These are phyloP conservation scores for Philonicus albiceps DNA, from an alignment of 2,888 invertebrate species.

Conservation along the genomic window DNA sequence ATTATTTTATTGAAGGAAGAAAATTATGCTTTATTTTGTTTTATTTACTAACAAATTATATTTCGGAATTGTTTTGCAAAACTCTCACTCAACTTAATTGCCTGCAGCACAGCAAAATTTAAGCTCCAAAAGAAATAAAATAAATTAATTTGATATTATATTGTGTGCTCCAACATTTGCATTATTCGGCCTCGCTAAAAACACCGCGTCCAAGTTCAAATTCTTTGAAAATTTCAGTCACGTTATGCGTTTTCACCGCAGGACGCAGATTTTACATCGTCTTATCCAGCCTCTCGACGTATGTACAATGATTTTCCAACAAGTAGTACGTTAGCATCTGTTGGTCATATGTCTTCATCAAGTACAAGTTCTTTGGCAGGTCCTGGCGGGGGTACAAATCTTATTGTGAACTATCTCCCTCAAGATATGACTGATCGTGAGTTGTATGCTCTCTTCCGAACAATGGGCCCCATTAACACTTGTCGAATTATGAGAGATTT, in stretches of 20 bases:
- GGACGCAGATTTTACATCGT: slow-evolving; percentile 64
- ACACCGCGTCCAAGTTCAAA: slow-evolving; percentile 57
- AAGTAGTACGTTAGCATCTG: slow-evolving; percentile 57
- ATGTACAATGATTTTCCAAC: slow-evolving; percentile 62
- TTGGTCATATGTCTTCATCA: slow-evolving; percentile 57
- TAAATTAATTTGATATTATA: background rate
- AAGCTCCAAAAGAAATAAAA: background rate
- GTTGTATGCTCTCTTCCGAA: slow-evolving; percentile 85
- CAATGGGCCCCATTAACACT: slow-evolving; percentile 87
- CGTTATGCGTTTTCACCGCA: slow-evolving; percentile 65
- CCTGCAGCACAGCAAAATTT: background rate
- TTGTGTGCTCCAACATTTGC: slow-evolving; percentile 2
- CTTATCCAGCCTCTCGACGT: slow-evolving; percentile 62
- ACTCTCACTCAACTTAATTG: background rate
- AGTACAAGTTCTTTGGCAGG: slow-evolving; percentile 58
- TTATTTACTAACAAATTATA: background rate
- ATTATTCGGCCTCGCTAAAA: slow-evolving; percentile 19
- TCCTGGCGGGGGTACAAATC: slow-evolving; percentile 70
- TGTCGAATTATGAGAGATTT: slow-evolving; percentile 92
- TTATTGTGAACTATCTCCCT: slow-evolving; percentile 95
- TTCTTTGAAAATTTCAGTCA: slow-evolving; percentile 63
- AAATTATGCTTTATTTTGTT: background rate
- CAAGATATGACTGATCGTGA: slow-evolving; percentile 93
- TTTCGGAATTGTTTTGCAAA: background rate
- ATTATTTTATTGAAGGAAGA: no score